These are phyloP conservation scores for Xenentodon cancila DNA, from an alignment of 2,797 vertebrate genomes.

Conservation along the genomic window DNA sequence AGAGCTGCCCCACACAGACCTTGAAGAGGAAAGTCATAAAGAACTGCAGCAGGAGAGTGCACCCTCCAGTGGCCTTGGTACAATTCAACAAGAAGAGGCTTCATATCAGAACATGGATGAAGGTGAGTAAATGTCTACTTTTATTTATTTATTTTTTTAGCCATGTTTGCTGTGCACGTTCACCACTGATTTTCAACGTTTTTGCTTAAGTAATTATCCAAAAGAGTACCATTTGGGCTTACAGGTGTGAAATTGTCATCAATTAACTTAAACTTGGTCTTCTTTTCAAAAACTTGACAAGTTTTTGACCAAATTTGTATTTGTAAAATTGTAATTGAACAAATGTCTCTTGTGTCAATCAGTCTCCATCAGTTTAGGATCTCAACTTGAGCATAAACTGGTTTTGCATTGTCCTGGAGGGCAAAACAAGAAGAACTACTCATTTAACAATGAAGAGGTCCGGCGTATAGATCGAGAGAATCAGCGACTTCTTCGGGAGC, in stretches of 20 bases:
- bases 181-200: background rate
- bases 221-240: no score
- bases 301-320: no score
- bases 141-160: background rate
- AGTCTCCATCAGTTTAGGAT: conserved; percentile 84
- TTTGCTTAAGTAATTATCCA: no score
- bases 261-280: no score
- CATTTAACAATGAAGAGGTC: conserved; percentile 90
- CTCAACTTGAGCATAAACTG: conserved; percentile 74
- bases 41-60: conserved; percentile 38
- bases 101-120: conserved; percentile 45
- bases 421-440: conserved; percentile 88
- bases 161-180: background rate
- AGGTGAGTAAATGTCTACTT: conserved; percentile 51
- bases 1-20: conserved; percentile 70
- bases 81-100: conserved; percentile 37
- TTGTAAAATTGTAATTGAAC: conserved; percentile 3
- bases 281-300: no score
- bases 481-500: conserved; percentile 88
- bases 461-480: conserved; percentile 91
- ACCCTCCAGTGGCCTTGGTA: conserved; percentile 56
- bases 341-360: conserved; percentile 10
- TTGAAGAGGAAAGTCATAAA: conserved; percentile 15
- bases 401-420: conserved; percentile 68
- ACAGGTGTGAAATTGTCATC: no score